A percentile compares a stretch with the other conserved stretches of the same genome.
phyloP scores from a whole-genome alignment of 30 jellyfish, hydroid and myxozoan species.

The Aurelia aurita region DNA sequence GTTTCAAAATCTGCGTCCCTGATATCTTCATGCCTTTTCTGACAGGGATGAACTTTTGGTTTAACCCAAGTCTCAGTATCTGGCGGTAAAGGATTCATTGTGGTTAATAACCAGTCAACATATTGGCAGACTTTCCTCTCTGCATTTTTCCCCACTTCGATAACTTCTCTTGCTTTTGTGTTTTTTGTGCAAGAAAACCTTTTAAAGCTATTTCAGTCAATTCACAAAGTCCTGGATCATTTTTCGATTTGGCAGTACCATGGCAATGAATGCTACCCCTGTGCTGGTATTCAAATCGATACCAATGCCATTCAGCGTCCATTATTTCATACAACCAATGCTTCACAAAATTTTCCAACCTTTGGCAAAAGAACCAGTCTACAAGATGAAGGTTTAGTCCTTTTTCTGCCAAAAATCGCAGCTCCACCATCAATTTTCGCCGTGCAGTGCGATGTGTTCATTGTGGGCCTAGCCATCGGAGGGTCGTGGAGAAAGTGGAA shows the following conservation, averaged over 20 bases:
- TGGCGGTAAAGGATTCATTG: too few relatives aligned
- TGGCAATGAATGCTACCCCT: constrained; percentile 61
- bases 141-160: constrained; percentile 37
- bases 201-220: constrained; percentile 15
- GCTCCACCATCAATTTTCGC: too few relatives aligned
- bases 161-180: not conserved
- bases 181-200: constrained; percentile 27
- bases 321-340: constrained; percentile 39
- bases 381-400: constrained; percentile 56
- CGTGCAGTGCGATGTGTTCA: too few relatives aligned
- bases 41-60: too few relatives aligned
- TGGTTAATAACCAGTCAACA: not conserved
- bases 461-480: too few relatives aligned
- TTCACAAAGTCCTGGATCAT: too few relatives aligned
- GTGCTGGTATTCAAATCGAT: constrained; percentile 50
- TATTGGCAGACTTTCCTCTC: not conserved
- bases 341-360: constrained; percentile 47
- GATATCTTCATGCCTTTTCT: too few relatives aligned
- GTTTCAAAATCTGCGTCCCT: too few relatives aligned
- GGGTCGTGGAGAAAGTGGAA: too few relatives aligned
- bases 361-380: constrained; percentile 16
- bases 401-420: too few relatives aligned
- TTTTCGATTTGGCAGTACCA: too few relatives aligned
- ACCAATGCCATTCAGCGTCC: constrained; percentile 74
- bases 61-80: too few relatives aligned